A percentile compares a stretch with the other conserved stretches of the same genome.
Evolutionary conservation across 2,113 vertebrate genomes (phyloP).

Genomic region (Etheostoma spectabile): DNA sequence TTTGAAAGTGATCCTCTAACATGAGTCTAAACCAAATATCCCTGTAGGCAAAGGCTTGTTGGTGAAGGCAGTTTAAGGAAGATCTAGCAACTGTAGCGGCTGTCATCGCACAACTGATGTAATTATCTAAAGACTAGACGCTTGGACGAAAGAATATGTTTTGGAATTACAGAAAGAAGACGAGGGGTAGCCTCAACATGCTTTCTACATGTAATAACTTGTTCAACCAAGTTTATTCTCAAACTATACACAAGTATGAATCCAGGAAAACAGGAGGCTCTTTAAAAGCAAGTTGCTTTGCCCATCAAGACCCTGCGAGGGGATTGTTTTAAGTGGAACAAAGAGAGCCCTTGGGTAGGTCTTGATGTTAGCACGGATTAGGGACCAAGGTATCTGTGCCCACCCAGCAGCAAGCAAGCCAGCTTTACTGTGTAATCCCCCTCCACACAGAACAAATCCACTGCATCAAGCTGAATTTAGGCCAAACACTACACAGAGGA

Average conservation of each 20-base stretch:
- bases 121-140: conserved; percentile 56
- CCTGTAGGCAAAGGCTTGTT: conserved; percentile 49
- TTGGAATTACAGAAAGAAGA: conserved; percentile 34
- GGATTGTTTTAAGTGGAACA: conserved; percentile 67
- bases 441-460: conserved; percentile 78
- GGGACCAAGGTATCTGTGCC: conserved; percentile 81
- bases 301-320: conserved; percentile 25
- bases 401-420: conserved; percentile 76
- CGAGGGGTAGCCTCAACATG: conserved; percentile 1
- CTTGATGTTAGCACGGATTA: conserved; percentile 81
- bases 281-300: conserved; percentile 36
- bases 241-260: conserved; percentile 28
- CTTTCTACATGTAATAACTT: conserved; percentile 36
- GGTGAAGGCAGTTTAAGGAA: conserved; percentile 69
- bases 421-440: conserved; percentile 81
- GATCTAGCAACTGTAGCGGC: conserved; percentile 64
- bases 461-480: conserved; percentile 79
- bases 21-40: conserved; percentile 77
- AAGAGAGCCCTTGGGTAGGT: conserved; percentile 68
- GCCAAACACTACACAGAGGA: conserved; percentile 70
- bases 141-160: conserved; percentile 53
- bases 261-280: conserved; percentile 25
- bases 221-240: conserved; percentile 23
- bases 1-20: conserved; percentile 76
- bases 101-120: conserved; percentile 49